Evolutionary conservation across 2,113 vertebrate genomes (phyloP).

Genomic region (Passer domesticus): DNA sequence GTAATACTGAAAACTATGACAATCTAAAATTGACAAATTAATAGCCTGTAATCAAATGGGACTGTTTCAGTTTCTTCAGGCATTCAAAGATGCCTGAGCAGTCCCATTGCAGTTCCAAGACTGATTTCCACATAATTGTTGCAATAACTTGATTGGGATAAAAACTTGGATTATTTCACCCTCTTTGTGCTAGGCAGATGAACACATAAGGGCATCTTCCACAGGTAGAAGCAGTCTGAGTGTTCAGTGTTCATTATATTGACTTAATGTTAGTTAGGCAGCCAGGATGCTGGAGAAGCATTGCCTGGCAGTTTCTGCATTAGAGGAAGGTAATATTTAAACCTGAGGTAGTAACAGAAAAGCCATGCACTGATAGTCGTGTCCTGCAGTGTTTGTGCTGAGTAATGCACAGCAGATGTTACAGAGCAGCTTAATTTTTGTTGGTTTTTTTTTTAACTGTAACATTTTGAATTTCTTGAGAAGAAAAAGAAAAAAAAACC

Average conservation of each 20-base stretch:
- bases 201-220: background rate
- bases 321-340: background rate
- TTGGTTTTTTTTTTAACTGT: background rate
- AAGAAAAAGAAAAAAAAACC: background rate
- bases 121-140: background rate
- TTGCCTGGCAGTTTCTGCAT: background rate
- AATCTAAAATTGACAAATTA: background rate
- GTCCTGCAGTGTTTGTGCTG: background rate
- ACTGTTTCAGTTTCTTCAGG: background rate
- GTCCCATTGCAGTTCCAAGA: background rate
- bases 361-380: background rate
- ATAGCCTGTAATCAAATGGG: background rate
- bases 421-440: background rate
- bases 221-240: background rate
- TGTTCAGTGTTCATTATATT: background rate
- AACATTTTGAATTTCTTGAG: background rate
- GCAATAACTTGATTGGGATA: background rate
- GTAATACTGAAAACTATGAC: background rate
- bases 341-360: background rate
- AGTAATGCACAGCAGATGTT: background rate
- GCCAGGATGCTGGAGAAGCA: background rate
- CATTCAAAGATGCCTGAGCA: background rate
- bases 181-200: background rate
- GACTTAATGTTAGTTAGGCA: background rate
- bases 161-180: background rate